Evolutionary conservation across 2,797 vertebrate genomes (phyloP).

Genomic region (Acipenser ruthenus): DNA sequence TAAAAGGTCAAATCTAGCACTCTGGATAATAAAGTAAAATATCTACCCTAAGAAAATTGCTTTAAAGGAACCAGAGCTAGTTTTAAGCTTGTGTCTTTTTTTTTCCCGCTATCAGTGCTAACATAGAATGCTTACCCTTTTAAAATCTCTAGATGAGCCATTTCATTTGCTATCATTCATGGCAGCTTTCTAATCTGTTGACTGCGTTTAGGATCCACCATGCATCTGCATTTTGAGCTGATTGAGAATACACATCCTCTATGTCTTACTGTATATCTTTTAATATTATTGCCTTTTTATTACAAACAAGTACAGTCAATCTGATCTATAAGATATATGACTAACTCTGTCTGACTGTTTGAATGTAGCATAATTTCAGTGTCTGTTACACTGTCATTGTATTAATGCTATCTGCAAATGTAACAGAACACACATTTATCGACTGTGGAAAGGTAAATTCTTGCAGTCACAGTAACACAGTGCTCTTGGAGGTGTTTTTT

Average conservation of each 20-base stretch:
- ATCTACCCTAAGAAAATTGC: no score
- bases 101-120: background rate
- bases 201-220: background rate
- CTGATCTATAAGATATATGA: background rate
- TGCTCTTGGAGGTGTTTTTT: conserved; percentile 22
- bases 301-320: background rate
- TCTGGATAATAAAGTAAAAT: no score
- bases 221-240: background rate
- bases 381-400: background rate
- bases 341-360: background rate
- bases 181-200: background rate
- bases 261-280: background rate
- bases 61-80: no score
- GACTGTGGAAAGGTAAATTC: conserved; percentile 29
- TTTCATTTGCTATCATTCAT: background rate
- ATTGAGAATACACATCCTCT: background rate
- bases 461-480: conserved; percentile 23
- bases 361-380: background rate
- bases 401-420: conserved; percentile 3
- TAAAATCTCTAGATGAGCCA: background rate
- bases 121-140: background rate
- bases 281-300: background rate
- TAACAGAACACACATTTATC: conserved; percentile 1
- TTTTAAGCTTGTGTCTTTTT: no score
- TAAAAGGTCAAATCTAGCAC: no score